Evolutionary conservation across 1,140 invertebrate genomes (phyloP).

Genomic region (Colletes gigas): DNA sequence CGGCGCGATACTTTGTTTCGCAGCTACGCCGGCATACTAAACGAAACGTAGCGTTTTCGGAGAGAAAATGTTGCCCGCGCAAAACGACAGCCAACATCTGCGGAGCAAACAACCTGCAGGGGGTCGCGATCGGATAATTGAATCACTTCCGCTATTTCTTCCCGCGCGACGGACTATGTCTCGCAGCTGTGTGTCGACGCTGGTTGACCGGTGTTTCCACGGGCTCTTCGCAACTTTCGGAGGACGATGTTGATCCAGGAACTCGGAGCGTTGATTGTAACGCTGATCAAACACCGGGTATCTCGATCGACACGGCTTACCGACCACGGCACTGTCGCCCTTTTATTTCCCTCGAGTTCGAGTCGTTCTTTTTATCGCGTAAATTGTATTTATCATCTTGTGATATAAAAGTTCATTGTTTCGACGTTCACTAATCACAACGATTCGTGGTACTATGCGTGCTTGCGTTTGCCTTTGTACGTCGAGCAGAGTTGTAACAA

Average conservation of each 20-base stretch:
- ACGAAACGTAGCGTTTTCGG: slow-evolving; percentile 3
- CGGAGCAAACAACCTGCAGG: slow-evolving; percentile 19
- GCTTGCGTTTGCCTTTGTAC: too few species aligned
- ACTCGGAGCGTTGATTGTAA: background rate
- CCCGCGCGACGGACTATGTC: background rate
- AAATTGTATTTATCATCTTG: too few species aligned
- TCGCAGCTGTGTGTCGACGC: background rate
- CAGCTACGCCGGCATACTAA: background rate
- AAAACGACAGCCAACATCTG: background rate
- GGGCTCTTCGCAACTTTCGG: background rate
- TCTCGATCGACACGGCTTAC: too few species aligned
- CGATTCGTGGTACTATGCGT: too few species aligned
- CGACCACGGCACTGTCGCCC: too few species aligned
- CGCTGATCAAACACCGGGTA: background rate
- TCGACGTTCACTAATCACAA: too few species aligned
- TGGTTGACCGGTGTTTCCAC: background rate
- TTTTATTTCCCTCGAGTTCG: too few species aligned
- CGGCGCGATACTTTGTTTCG: slow-evolving; percentile 19
- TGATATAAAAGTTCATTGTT: too few species aligned
- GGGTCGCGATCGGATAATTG: background rate
- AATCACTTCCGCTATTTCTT: slow-evolving; percentile 17
- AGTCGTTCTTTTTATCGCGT: too few species aligned
- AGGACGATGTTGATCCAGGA: background rate
- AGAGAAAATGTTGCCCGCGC: background rate
- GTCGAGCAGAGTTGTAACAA: too few species aligned